A percentile compares a stretch with the other conserved stretches of the same genome.
These are phyloP conservation scores for Psilopogon haemacephalus DNA, from an alignment of 2,113 vertebrate species.

Conservation along the genomic window DNA sequence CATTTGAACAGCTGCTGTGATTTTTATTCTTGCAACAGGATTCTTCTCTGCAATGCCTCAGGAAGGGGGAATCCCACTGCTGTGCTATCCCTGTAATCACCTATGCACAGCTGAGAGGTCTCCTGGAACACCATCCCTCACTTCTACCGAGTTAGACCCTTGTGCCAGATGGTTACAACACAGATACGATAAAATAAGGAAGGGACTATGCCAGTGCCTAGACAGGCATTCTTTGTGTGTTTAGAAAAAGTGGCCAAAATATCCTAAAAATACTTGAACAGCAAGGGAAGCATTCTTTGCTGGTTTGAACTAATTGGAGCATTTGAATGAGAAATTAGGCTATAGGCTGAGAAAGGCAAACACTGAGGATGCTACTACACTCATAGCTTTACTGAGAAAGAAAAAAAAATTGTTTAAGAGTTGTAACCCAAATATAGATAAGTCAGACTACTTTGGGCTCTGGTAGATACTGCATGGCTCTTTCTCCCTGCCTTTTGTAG, in stretches of 20 bases:
- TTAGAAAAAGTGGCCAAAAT: background rate
- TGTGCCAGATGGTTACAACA: background rate
- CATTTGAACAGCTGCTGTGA: background rate
- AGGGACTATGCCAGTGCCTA: background rate
- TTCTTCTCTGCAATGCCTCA: background rate
- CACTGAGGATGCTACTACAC: too few relatives aligned
- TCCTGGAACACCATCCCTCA: background rate
- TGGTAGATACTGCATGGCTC: too few relatives aligned
- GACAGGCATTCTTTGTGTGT: background rate
- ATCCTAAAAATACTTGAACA: background rate
- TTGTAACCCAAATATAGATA: too few relatives aligned
- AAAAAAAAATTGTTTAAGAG: too few relatives aligned
- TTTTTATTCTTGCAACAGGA: background rate
- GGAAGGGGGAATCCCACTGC: background rate
- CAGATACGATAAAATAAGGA: background rate
- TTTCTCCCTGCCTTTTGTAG: too few relatives aligned
- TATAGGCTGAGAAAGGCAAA: too few relatives aligned
- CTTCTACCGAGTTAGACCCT: background rate
- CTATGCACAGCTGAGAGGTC: rapidly evolving
- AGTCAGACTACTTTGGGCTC: too few relatives aligned
- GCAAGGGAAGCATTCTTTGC: background rate
- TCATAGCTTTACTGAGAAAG: too few relatives aligned
- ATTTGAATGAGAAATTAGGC: too few relatives aligned
- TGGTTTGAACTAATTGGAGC: too few relatives aligned
- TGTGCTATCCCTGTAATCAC: rapidly evolving